Conservation (phyloP, 2,113 vertebrate species). For the Tachycineta bicolor region DNA sequence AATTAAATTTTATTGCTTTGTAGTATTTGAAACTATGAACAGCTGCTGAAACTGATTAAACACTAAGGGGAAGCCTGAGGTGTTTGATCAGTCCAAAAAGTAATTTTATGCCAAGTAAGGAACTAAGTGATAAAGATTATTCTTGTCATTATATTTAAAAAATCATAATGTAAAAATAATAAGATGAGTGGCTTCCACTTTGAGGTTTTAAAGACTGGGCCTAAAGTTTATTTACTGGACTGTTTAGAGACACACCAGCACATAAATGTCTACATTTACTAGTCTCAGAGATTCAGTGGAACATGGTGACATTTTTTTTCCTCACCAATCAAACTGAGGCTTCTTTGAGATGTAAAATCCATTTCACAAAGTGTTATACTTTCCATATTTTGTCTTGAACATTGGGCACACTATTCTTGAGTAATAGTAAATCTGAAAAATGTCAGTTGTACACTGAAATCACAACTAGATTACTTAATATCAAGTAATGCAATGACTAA, state of each 20-base stretch:
- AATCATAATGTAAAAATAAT: neutral
- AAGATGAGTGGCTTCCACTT: neutral
- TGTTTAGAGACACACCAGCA: neutral
- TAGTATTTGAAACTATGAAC: conserved; percentile 44
- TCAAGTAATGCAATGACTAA: neutral
- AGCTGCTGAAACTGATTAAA: conserved; percentile 57
- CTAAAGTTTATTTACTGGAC: neutral
- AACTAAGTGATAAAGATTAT: neutral
- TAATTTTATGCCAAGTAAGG: conserved; percentile 7
- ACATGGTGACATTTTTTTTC: neutral
- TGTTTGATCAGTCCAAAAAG: conserved; percentile 37
- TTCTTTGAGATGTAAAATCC: neutral
- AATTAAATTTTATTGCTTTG: conserved; percentile 42
- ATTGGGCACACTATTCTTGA: neutral
- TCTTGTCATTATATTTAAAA: neutral
- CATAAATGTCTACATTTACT: neutral
- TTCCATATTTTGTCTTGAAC: neutral
- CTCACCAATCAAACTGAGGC: neutral
- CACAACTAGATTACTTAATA: neutral
- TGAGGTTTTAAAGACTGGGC: neutral
- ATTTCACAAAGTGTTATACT: neutral
- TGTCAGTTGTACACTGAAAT: neutral
- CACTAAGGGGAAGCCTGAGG: neutral
- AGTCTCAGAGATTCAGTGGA: neutral
- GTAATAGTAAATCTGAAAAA: neutral